Conservation (phyloP, 2,113 vertebrate genomes). For the Trematocara stigmaticum region DNA sequence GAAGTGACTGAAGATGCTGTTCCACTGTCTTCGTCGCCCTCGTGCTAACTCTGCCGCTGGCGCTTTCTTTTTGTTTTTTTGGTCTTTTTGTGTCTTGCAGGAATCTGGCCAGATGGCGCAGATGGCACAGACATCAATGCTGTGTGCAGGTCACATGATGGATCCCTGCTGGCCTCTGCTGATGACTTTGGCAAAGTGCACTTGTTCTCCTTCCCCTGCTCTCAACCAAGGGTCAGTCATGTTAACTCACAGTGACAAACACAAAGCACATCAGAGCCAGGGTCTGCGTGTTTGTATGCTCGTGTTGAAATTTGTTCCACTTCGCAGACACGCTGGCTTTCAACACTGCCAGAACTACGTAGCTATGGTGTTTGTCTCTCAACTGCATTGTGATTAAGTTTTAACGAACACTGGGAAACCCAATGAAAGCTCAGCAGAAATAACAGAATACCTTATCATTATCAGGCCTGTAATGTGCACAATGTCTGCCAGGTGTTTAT, state of each 20-base stretch:
- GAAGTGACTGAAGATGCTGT: neutral
- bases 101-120: conserved; percentile 86
- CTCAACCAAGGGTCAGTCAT: conserved; percentile 81
- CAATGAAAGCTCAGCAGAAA: conserved; percentile 21
- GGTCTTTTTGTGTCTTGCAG: conserved; percentile 46
- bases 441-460: neutral
- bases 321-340: neutral
- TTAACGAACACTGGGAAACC: neutral
- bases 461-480: neutral
- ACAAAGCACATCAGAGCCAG: neutral
- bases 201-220: conserved; percentile 83
- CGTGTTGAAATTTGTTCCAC: neutral
- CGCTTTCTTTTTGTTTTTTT: neutral
- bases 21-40: neutral
- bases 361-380: neutral
- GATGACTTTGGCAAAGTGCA: conserved; percentile 93
- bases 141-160: conserved; percentile 79
- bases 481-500: conserved; percentile 3
- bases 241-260: neutral
- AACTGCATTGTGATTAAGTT: neutral
- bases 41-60: neutral
- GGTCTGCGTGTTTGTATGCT: neutral
- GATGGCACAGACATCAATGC: conserved; percentile 90
- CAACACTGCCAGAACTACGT: neutral
- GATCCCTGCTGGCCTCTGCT: conserved; percentile 79